phyloP scores from a whole-genome alignment of 2,797 vertebrate species.

The Merluccius polli region DNA sequence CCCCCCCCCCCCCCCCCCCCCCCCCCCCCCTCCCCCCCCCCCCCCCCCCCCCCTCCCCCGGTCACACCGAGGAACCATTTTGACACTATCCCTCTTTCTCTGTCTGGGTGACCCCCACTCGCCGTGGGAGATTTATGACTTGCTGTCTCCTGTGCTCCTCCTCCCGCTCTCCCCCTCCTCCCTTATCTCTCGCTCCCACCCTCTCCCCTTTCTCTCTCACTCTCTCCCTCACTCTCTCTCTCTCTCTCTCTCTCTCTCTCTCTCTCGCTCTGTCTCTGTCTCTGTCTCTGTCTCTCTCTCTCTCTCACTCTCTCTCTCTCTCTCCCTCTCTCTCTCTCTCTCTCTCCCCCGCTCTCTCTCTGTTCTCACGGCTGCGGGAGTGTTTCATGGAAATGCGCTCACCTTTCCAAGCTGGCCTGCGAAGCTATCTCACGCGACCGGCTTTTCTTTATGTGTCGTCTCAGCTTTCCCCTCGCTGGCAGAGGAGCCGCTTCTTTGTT shows the following conservation, averaged over 20 bases:
- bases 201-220: background rate
- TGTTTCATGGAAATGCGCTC: conserved; percentile 60
- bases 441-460: conserved; percentile 29
- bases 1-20: too few species aligned
- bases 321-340: background rate
- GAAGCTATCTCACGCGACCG: background rate
- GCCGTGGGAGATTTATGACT: conserved; percentile 67
- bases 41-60: conserved; percentile 37
- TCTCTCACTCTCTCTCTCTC: background rate
- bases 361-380: conserved; percentile 54
- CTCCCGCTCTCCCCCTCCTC: conserved; percentile 35
- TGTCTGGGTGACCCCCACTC: conserved; percentile 53
- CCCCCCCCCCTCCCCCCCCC: too few species aligned
- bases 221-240: background rate
- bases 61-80: conserved; percentile 60
- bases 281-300: background rate
- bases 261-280: conserved; percentile 27
- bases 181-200: conserved; percentile 43
- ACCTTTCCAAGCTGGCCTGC: conserved; percentile 28
- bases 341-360: conserved; percentile 17
- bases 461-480: conserved; percentile 24
- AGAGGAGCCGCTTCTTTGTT: background rate
- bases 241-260: background rate
- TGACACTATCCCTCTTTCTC: conserved; percentile 46
- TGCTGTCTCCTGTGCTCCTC: conserved; percentile 30